Evolutionary conservation across 2,113 vertebrate genomes (phyloP).

Genomic region (Xiphorhynchus elegans): DNA sequence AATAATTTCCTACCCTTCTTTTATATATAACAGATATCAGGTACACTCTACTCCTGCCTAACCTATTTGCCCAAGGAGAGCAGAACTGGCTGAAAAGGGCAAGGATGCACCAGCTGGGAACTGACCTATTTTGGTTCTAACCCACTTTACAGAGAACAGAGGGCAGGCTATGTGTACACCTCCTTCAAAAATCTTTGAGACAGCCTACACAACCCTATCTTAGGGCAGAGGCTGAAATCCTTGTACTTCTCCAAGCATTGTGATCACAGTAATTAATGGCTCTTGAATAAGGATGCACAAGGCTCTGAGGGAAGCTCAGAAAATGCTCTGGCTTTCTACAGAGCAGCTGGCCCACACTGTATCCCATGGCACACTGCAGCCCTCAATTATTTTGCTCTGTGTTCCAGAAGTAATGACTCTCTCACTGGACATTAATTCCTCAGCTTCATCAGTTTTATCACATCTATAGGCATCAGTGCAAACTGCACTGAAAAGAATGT

Average conservation of each 20-base stretch:
- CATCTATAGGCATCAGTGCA: background rate
- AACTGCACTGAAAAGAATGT: background rate
- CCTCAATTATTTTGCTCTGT: background rate
- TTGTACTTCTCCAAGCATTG: background rate
- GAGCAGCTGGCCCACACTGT: background rate
- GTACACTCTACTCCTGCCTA: background rate
- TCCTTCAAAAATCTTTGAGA: background rate
- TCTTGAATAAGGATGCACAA: background rate
- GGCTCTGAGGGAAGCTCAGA: too few relatives aligned
- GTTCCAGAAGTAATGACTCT: background rate
- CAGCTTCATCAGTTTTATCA: background rate
- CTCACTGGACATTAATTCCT: background rate
- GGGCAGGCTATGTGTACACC: background rate
- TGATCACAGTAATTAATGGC: background rate
- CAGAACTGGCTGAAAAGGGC: background rate
- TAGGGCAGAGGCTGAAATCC: background rate
- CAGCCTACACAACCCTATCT: background rate
- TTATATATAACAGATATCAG: background rate
- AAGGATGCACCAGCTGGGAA: slow-evolving; percentile 2
- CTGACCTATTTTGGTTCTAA: slow-evolving; percentile 1
- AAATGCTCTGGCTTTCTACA: background rate
- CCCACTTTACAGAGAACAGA: background rate
- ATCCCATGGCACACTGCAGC: background rate
- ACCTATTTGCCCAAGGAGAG: background rate
- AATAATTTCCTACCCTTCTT: background rate